A percentile compares a stretch with the other conserved stretches of the same genome.
phyloP scores from a whole-genome alignment of 2,113 vertebrate species.

The Nyctibius bracteatus region DNA sequence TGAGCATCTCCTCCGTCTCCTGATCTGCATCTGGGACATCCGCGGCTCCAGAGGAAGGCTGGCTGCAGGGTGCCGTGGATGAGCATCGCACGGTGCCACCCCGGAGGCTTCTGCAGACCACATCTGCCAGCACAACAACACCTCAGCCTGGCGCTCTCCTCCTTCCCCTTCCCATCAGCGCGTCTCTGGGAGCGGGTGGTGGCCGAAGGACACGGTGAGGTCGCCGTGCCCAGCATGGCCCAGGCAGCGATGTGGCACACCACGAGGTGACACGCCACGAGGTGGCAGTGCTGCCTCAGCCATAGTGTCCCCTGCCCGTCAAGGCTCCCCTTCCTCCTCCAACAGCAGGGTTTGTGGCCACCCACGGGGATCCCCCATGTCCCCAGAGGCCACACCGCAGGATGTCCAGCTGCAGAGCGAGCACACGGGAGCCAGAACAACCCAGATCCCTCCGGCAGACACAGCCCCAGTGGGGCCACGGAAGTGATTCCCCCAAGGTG shows the following conservation, averaged over 20 bases:
- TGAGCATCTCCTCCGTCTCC: not conserved
- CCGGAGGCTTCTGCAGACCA: rapidly evolving
- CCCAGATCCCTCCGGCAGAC: not conserved
- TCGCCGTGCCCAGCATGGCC: not conserved
- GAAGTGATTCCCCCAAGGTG: rapidly evolving
- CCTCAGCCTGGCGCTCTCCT: rapidly evolving
- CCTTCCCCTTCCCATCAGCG: rapidly evolving
- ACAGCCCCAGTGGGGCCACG: not conserved
- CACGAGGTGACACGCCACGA: not conserved
- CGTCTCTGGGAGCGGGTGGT: not conserved
- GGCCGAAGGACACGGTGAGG: rapidly evolving
- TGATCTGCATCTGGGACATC: not conserved
- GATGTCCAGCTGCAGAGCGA: rapidly evolving
- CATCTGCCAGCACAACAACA: rapidly evolving
- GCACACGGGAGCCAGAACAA: rapidly evolving
- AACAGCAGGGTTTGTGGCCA: rapidly evolving
- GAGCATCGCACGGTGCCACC: rapidly evolving
- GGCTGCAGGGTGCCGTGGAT: rapidly evolving
- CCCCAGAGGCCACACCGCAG: rapidly evolving
- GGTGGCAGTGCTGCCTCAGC: slow-evolving; percentile 16
- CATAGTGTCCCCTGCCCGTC: not conserved
- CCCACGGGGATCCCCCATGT: rapidly evolving
- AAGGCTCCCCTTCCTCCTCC: not conserved
- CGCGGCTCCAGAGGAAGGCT: rapidly evolving
- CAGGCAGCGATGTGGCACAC: no score